phyloP scores from a whole-genome alignment of 2,797 vertebrate genomes.

The Phrynocephalus guinanensis region DNA sequence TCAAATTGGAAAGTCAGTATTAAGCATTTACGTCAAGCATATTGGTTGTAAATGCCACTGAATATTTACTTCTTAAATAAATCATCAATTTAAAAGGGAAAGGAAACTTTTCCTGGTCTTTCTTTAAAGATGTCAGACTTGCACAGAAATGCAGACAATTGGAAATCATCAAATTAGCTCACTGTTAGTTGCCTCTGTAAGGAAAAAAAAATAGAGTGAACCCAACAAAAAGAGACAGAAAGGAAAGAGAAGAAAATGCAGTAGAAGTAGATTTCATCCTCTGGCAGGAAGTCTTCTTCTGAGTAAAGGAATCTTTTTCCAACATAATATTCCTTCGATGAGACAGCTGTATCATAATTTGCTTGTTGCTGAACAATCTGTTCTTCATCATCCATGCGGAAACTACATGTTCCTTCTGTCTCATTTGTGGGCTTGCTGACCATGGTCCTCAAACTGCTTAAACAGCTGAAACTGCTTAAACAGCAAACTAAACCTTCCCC shows the following conservation, averaged over 20 bases:
- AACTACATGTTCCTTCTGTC: neutral
- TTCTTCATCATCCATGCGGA: neutral
- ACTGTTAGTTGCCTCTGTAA: neutral
- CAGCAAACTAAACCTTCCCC: neutral
- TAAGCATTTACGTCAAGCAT: constrained; percentile 38
- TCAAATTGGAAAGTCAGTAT: constrained; percentile 48
- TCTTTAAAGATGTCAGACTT: neutral
- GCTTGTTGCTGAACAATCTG: neutral
- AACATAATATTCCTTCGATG: too few species aligned
- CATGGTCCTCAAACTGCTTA: neutral
- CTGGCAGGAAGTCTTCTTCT: neutral
- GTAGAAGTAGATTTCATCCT: neutral
- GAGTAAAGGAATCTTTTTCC: neutral
- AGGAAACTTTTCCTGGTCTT: neutral
- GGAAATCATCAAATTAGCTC: neutral
- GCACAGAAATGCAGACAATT: neutral
- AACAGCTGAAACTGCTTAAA: neutral
- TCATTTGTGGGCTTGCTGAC: neutral
- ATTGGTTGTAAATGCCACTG: constrained; percentile 31
- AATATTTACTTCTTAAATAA: constrained; percentile 49
- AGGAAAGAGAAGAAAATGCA: neutral
- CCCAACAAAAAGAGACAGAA: neutral
- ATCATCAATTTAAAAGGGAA: constrained; percentile 9
- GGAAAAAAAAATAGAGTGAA: neutral
- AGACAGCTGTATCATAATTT: neutral